Base-by-base conservation (phyloP, 2,113 vertebrate genomes). In the Copsychus sechellarum region DNA sequence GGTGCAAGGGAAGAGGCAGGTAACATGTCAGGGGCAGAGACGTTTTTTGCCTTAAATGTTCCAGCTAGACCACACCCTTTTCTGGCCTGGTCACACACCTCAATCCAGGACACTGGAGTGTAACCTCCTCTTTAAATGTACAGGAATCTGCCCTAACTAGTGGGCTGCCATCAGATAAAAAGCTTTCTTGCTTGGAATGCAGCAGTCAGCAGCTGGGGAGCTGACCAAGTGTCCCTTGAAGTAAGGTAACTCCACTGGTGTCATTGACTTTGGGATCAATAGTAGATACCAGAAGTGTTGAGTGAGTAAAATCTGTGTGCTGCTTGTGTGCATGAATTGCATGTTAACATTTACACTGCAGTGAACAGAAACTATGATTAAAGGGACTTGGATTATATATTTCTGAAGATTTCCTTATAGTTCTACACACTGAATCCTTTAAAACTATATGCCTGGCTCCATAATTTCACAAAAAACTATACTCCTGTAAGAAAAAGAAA, bases 11-110 rank as follows among this genome's bases (percentile, higher is more conserved):
- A 72, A 50, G 22, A 56, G 19, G 18, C 9, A n/a, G n/a, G 8
- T 43, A 33, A 21, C 6, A 5, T 0, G 4, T 19, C 38, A 64
- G 26, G 17, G 24, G 8, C 0, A 0, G n/a, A 1, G 31, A 22
- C 7, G 20, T 11, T n/a, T 33, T 86, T 13, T 61, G 25, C n/a
- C 17, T 65, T 38, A 20, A 1, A 3, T 6, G 2, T 11, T 80
- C 7, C 31, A 38, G 31, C 11, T 60, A 51, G 38, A 26, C 64
- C 3, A 1, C 25, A 65, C 3, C 4, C 6, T 9, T 86, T 65
- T 70, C 51, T 78, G 43, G 21, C 26, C 26, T 56, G 36, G 60
- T 56, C 28, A 40, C 5, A 47, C 19, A 23, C 14, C 86, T 80
- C 48, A 48, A 3, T 9, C 26, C 28, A 61, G 36, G 28, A 29